Conservation (phyloP, 2,113 vertebrate genomes). For the Pedionomus torquatus region DNA sequence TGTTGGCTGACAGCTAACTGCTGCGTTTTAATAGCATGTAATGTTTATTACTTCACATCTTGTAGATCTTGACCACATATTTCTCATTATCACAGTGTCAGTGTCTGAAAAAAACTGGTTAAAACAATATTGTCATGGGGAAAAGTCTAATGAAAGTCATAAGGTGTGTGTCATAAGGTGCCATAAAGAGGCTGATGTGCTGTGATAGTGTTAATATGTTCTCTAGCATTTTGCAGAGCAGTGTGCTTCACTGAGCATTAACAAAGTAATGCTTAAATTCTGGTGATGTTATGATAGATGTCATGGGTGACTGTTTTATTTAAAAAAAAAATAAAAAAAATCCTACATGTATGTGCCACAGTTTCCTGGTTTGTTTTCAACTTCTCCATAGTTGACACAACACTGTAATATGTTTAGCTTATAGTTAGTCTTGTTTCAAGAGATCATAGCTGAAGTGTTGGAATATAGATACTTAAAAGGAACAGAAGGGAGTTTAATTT, state of each 20-base stretch:
- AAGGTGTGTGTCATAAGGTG: rapidly evolving
- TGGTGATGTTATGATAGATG: neutral
- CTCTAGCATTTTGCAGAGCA: neutral
- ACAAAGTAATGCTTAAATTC: neutral
- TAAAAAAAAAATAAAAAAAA: neutral
- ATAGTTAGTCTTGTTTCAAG: neutral
- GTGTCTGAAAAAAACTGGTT: neutral
- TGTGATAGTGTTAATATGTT: neutral
- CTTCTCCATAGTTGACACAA: neutral
- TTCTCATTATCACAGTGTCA: neutral
- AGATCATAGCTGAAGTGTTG: neutral
- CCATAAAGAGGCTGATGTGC: neutral
- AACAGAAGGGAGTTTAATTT: neutral
- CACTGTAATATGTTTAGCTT: neutral
- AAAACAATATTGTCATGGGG: neutral
- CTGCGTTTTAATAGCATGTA: neutral
- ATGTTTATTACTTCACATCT: neutral
- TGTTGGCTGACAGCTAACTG: neutral
- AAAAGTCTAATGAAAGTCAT: neutral
- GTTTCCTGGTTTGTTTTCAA: neutral
- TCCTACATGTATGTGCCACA: neutral
- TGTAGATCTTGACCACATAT: neutral
- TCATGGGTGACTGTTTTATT: neutral
- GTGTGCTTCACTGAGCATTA: neutral
- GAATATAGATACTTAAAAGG: neutral